Evolutionary conservation across 2,888 invertebrate genomes (phyloP), one percentile per base, ranked within the genome.

Genomic region (Selenia dentaria): DNA sequence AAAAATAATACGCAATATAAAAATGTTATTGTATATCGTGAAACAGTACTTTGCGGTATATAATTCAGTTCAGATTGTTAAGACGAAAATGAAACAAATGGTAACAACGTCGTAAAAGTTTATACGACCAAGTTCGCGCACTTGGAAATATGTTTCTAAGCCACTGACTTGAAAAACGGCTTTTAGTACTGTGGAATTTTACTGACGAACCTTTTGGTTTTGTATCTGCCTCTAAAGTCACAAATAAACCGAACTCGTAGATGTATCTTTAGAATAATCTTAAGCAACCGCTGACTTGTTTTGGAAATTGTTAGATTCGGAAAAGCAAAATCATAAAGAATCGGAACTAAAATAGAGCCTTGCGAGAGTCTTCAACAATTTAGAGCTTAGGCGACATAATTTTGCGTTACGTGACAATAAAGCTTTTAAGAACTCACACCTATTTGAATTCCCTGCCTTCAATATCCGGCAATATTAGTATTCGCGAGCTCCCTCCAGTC

Each of bases 41-140:
- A 26, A 13, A 32, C 26, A 20, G 43, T 12, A 2, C 35, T 11
- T 11, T 14, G 20, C 20, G 6, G 8, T 24, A 12, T 27, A 35
- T 42, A 34, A 35, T 35, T 25, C 14, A 11, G n/a, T 16, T 16
- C 3, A 29, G 29, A 24, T 6, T 12, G 22, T 27, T 18, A 28
- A 14, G n/a, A 40, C 20, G 45, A 42, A 52, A 48, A 47, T 41
- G 43, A 52, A 57, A 50, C 51, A 57, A 57, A 57, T 45, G 51
- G 51, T 44, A 51, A 47, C 48, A 42, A 43, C 45, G 41, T 57
- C 54, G 47, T 57, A 48, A 57, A 57, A 38, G 36, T 44, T 47
- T 57, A 54, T 51, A 54, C 54, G 52, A 52, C 43, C 43, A 44
- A 41, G 50, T 47, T 48, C 35, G 48, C 42, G 29, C 46, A 44